Conservation (phyloP, 2,113 vertebrate species). For the pig (Sus scrofa) region DNA sequence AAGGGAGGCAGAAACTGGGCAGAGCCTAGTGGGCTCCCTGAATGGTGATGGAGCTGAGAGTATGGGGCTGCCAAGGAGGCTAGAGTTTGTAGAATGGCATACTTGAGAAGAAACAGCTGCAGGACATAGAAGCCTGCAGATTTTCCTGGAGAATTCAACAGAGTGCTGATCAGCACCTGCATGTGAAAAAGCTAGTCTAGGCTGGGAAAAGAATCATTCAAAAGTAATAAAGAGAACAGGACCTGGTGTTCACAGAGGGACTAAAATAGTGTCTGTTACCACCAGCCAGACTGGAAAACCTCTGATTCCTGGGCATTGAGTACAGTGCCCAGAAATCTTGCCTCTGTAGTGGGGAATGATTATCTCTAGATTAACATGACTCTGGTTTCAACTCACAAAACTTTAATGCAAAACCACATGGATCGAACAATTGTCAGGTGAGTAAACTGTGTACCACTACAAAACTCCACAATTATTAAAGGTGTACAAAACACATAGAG, state of each 20-base stretch:
- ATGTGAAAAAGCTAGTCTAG: neutral
- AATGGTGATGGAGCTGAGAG: neutral
- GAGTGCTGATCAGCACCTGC: neutral
- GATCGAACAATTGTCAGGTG: too few species aligned
- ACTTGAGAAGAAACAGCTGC: neutral
- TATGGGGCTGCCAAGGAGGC: neutral
- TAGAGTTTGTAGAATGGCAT: neutral
- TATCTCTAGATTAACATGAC: too few species aligned
- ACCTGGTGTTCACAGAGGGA: neutral
- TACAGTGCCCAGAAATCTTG: too few species aligned
- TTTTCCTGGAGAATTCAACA: neutral
- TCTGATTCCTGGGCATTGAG: too few species aligned
- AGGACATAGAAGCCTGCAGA: neutral
- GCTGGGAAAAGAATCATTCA: neutral
- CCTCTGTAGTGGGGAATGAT: too few species aligned
- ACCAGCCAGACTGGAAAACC: neutral
- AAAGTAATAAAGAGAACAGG: neutral
- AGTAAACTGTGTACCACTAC: too few species aligned
- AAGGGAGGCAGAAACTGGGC: neutral
- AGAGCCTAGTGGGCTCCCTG: neutral
- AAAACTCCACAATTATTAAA: too few species aligned
- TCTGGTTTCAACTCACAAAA: too few species aligned
- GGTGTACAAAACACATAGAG: neutral
- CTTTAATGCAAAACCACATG: too few species aligned
- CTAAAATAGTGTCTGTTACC: neutral